Conservation (phyloP, 2,797 vertebrate genomes). For the Tarsius wallacei region DNA sequence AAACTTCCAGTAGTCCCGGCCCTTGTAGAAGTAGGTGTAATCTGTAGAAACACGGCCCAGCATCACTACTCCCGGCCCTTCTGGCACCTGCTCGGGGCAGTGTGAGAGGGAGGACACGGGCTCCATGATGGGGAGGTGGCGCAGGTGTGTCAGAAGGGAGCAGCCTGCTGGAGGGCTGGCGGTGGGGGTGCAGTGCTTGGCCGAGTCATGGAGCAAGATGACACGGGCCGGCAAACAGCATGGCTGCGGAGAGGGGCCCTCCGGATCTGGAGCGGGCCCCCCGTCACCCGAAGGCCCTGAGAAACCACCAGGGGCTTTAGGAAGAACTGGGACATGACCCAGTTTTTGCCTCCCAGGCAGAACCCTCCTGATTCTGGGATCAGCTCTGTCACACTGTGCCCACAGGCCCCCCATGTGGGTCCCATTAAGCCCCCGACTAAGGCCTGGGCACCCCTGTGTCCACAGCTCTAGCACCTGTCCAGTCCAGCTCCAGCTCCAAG, state of each 20-base stretch:
- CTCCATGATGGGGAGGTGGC: background rate
- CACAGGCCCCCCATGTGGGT: background rate
- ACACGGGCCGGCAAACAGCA: background rate
- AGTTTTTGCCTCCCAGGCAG: background rate
- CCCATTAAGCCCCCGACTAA: background rate
- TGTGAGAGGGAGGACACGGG: background rate
- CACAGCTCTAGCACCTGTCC: background rate
- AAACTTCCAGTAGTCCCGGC: conserved; percentile 99
- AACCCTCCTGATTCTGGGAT: background rate
- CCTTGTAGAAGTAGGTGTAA: conserved; percentile 99
- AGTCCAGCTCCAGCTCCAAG: background rate
- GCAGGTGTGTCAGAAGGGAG: background rate
- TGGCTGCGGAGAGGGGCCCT: background rate
- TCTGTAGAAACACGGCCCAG: conserved; percentile 91
- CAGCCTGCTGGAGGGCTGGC: background rate
- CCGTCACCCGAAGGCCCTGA: background rate
- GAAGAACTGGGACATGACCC: conserved; percentile 11
- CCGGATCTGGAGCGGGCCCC: background rate
- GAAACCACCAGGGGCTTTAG: conserved; percentile 23
- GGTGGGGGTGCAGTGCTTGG: background rate
- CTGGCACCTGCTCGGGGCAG: background rate
- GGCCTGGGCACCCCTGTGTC: background rate
- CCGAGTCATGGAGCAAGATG: background rate
- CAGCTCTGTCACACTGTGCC: background rate
- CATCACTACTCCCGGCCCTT: background rate